phyloP scores from a whole-genome alignment of 2,113 vertebrate genomes.

The Bufo gargarizans region DNA sequence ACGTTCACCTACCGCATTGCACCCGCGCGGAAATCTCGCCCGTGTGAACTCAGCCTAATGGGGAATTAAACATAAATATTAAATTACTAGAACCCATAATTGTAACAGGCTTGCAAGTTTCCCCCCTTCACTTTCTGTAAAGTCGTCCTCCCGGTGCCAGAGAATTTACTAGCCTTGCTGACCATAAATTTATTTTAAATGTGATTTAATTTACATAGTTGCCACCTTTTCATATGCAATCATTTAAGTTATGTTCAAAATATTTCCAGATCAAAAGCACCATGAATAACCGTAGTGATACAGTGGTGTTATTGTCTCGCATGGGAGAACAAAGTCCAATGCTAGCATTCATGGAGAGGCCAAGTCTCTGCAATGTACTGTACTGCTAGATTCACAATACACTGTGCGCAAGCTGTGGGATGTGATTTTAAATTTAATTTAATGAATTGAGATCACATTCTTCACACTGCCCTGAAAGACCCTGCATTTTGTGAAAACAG shows the following conservation, averaged over 20 bases:
- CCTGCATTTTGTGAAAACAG: constrained; percentile 41
- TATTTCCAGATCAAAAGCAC: constrained; percentile 64
- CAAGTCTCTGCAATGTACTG: constrained; percentile 57
- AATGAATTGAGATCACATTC: constrained; percentile 59
- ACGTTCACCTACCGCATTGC: too few species aligned
- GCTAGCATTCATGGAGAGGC: constrained; percentile 61
- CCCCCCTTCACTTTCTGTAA: not conserved
- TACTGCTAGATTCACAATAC: constrained; percentile 58
- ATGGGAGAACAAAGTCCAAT: constrained; percentile 51
- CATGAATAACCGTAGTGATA: constrained; percentile 56
- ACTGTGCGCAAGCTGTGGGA: constrained; percentile 49
- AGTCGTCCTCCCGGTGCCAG: not conserved
- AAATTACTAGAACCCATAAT: not conserved
- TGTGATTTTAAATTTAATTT: constrained; percentile 53
- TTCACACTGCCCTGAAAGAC: constrained; percentile 47
- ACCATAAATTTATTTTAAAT: not conserved
- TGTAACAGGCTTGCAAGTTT: not conserved
- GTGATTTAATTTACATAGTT: constrained; percentile 40
- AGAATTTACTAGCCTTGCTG: not conserved
- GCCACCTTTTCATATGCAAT: constrained; percentile 62
- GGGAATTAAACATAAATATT: not conserved
- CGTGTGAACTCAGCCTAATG: too few species aligned
- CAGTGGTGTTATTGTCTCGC: constrained; percentile 65
- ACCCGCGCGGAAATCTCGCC: too few species aligned
- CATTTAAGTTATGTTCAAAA: constrained; percentile 64